Conservation (phyloP, 1,140 invertebrate species). For the Saccostrea echinata region DNA sequence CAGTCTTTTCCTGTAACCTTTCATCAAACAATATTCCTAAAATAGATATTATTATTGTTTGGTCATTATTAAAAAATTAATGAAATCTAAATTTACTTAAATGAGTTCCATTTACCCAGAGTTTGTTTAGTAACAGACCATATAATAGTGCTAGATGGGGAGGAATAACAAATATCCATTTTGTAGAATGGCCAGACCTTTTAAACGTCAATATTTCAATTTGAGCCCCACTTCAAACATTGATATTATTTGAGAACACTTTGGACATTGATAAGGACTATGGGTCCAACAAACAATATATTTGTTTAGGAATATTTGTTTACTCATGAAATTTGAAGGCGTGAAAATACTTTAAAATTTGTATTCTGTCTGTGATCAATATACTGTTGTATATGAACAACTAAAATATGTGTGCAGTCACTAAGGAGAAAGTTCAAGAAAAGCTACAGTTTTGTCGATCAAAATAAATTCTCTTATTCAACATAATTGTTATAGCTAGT, state of each 20-base stretch:
- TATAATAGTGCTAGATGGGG: not conserved
- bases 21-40: not conserved
- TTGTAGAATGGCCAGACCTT: not conserved
- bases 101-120: not conserved
- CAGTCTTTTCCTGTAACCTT: too few species aligned
- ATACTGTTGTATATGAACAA: not conserved
- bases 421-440: not conserved
- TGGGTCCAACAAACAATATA: not conserved
- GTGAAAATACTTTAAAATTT: conserved; percentile 1
- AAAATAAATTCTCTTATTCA: too few species aligned
- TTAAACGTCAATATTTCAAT: not conserved
- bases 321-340: conserved; percentile 28
- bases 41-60: not conserved
- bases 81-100: not conserved
- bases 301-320: not conserved
- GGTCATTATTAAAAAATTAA: not conserved
- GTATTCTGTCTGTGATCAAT: not conserved
- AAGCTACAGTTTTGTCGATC: too few species aligned
- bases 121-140: not conserved
- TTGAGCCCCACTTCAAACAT: not conserved
- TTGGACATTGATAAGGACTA: conserved; percentile 8
- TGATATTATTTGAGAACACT: conserved; percentile 27
- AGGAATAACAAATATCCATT: conserved; percentile 1
- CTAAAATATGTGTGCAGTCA: not conserved
- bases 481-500: too few species aligned